phyloP scores from a whole-genome alignment of 2,888 invertebrate species.

The Andrena haemorrhoa region DNA sequence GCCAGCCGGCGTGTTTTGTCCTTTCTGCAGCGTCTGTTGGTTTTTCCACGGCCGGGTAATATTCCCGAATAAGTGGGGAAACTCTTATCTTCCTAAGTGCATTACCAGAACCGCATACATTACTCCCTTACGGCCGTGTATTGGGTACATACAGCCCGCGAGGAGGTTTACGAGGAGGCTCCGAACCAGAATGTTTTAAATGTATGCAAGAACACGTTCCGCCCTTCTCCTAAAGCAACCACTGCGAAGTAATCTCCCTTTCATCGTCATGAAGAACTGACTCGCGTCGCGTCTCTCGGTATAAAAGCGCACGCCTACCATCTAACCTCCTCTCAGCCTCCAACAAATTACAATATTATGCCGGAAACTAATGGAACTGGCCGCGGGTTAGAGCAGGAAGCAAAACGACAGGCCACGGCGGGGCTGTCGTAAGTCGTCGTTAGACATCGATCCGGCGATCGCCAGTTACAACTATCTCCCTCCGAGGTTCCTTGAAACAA shows the following conservation, averaged over 20 bases:
- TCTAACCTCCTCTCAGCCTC: constrained; percentile 42
- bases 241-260: constrained; percentile 76
- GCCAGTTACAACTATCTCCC: neutral
- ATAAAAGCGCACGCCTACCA: constrained; percentile 57
- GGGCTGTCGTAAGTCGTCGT: neutral
- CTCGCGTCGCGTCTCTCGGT: constrained; percentile 63
- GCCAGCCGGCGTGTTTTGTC: constrained; percentile 44
- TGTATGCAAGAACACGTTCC: constrained; percentile 82
- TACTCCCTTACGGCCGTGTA: constrained; percentile 68
- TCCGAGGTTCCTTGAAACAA: neutral
- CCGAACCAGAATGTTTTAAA: constrained; percentile 77
- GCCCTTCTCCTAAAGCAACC: constrained; percentile 74
- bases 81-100: constrained; percentile 78
- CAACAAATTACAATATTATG: constrained; percentile 50
- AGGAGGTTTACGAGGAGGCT: constrained; percentile 71
- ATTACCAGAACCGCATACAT: constrained; percentile 76
- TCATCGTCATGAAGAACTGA: constrained; percentile 73
- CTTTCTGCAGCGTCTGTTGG: constrained; percentile 66
- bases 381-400: neutral
- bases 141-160: constrained; percentile 73
- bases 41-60: constrained; percentile 63
- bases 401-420: neutral
- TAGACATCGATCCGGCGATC: neutral
- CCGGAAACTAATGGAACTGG: constrained; percentile 29
- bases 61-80: constrained; percentile 69